Percentiles rank a stretch among this genome's conserved stretches.
These are phyloP conservation scores for Stramonita haemastoma DNA, from an alignment of 2,888 invertebrate species.

Conservation along the genomic window DNA sequence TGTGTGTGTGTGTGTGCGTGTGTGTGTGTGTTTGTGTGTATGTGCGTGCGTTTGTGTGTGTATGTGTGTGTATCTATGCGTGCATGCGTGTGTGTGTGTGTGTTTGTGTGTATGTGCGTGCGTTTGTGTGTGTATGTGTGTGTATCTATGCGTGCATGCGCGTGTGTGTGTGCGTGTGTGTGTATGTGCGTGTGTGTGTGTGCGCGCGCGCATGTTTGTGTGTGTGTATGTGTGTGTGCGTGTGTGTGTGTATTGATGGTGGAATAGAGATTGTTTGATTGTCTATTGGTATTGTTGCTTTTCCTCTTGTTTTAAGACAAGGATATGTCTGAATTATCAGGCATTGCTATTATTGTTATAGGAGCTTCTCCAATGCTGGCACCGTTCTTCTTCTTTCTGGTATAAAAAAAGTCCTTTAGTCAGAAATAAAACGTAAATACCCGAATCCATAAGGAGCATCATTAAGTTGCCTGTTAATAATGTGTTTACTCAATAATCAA, in stretches of 20 bases:
- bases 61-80: neutral
- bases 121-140: constrained; percentile 1
- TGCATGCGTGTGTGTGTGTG: constrained; percentile 10
- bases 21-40: neutral
- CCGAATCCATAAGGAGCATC: too few relatives aligned
- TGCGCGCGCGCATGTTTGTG: neutral
- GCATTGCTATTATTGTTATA: neutral
- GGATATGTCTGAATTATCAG: neutral
- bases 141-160: neutral
- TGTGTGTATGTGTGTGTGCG: neutral
- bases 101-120: neutral
- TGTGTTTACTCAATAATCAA: too few relatives aligned
- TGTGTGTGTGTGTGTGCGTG: constrained; percentile 6
- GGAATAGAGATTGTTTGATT: neutral
- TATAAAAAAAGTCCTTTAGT: neutral
- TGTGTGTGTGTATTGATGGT: neutral
- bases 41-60: neutral
- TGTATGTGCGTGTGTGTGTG: neutral
- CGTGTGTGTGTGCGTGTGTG: neutral
- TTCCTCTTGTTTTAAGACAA: neutral
- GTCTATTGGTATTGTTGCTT: neutral
- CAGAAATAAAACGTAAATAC: neutral
- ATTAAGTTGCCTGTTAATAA: too few relatives aligned
- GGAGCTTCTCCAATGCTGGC: neutral
- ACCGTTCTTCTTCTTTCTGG: neutral